phyloP scores from a whole-genome alignment of 2,797 vertebrate genomes.

The Aselliscus stoliczkanus region DNA sequence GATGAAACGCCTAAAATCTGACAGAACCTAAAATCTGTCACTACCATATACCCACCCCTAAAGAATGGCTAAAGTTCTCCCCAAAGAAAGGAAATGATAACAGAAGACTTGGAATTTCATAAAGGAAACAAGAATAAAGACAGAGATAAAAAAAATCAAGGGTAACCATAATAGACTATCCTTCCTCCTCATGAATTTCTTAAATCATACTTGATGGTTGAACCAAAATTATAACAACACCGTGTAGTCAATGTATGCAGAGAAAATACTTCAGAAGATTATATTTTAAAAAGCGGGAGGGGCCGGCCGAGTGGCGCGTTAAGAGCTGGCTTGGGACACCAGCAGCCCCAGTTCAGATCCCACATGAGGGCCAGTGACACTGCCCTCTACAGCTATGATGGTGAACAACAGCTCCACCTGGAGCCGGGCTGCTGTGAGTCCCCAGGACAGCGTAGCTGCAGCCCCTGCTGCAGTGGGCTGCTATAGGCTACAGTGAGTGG shows the following conservation, averaged over 20 bases:
- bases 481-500: too few species aligned
- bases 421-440: too few species aligned
- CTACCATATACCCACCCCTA: background rate
- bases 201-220: background rate
- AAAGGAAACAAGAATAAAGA: background rate
- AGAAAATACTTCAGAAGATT: background rate
- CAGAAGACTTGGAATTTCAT: background rate
- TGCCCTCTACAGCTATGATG: too few species aligned
- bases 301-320: too few species aligned
- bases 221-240: background rate
- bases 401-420: too few species aligned
- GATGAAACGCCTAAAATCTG: background rate
- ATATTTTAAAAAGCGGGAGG: too few species aligned
- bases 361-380: too few species aligned
- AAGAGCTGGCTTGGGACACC: too few species aligned
- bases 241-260: background rate
- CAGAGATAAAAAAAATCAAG: background rate
- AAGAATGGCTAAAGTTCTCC: background rate
- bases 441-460: too few species aligned
- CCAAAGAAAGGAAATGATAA: background rate
- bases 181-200: background rate
- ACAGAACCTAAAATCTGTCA: background rate
- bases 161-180: background rate
- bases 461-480: too few species aligned
- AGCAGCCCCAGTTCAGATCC: too few species aligned